Evolutionary conservation across 2,888 invertebrate genomes (phyloP).

Genomic region (Leucoma salicis): DNA sequence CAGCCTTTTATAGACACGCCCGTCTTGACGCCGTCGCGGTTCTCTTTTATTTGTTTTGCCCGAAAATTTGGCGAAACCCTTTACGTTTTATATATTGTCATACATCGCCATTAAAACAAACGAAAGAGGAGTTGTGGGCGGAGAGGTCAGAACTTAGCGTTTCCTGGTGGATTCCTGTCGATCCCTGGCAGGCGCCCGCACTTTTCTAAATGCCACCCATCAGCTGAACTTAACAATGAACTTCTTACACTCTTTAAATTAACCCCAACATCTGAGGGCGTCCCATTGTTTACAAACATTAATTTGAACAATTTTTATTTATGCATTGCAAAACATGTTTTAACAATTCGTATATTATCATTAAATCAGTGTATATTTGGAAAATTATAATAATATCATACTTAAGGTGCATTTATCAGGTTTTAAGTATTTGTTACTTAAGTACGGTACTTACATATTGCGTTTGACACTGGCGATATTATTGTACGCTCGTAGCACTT

Average conservation of each 20-base stretch:
- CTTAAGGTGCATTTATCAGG: too few relatives aligned
- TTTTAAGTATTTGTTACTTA: too few relatives aligned
- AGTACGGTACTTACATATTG: not conserved
- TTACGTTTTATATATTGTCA: slow-evolving; percentile 37
- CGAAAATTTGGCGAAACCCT: slow-evolving; percentile 74
- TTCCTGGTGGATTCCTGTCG: slow-evolving; percentile 59
- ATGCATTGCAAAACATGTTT: slow-evolving; percentile 30
- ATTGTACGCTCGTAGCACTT: slow-evolving; percentile 35
- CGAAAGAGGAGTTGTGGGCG: slow-evolving; percentile 28
- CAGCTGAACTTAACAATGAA: slow-evolving; percentile 75
- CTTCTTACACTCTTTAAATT: slow-evolving; percentile 61
- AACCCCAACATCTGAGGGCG: slow-evolving; percentile 43
- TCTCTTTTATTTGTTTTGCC: slow-evolving; percentile 78
- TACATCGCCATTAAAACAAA: slow-evolving; percentile 18
- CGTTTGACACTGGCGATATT: not conserved
- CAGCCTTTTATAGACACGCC: slow-evolving; percentile 82
- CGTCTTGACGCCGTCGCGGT: slow-evolving; percentile 66
- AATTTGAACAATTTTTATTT: slow-evolving; percentile 56
- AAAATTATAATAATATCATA: not conserved
- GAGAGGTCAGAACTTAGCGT: slow-evolving; percentile 40
- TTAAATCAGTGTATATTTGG: not conserved
- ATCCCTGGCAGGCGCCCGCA: slow-evolving; percentile 59
- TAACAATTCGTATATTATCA: slow-evolving; percentile 12
- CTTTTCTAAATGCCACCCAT: slow-evolving; percentile 51
- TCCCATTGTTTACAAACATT: slow-evolving; percentile 68